Evolutionary conservation across 1,140 invertebrate species (phyloP).

Genomic region (Bombus difficillimus): DNA sequence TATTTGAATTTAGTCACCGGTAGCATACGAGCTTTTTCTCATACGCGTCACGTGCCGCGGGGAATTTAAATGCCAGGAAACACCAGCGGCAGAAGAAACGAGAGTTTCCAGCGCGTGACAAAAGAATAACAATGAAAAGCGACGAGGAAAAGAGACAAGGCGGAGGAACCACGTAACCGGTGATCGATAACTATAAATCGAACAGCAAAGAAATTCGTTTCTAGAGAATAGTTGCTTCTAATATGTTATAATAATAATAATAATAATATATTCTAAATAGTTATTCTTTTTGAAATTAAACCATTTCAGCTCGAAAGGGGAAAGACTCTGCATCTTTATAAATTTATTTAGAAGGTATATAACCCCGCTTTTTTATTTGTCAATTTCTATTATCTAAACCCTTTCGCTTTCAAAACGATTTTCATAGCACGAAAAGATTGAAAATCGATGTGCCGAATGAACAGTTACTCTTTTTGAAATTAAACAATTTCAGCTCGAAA

Average conservation of each 20-base stretch:
- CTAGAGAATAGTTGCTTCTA: not conserved
- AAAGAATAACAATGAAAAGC: slow-evolving; percentile 10
- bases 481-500: too few relatives aligned
- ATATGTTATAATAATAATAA: too few relatives aligned
- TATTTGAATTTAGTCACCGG: slow-evolving; percentile 18
- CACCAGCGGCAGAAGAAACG: not conserved
- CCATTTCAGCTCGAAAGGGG: too few relatives aligned
- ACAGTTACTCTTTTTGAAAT: too few relatives aligned
- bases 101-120: slow-evolving; percentile 19
- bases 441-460: not conserved
- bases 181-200: not conserved
- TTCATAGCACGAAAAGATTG: rapidly evolving
- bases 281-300: too few relatives aligned
- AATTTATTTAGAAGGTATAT: not conserved
- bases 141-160: not conserved
- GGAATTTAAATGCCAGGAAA: slow-evolving; percentile 42
- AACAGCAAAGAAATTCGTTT: not conserved
- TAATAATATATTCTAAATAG: rapidly evolving
- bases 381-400: not conserved
- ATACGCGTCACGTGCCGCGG: slow-evolving; percentile 25
- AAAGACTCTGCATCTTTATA: too few relatives aligned
- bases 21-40: not conserved
- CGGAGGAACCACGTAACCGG: not conserved
- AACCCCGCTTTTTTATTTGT: too few relatives aligned
- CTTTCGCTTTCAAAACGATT: not conserved